These are phyloP conservation scores for Buceros bicornis DNA, from an alignment of 2,797 vertebrate species.

Conservation along the genomic window DNA sequence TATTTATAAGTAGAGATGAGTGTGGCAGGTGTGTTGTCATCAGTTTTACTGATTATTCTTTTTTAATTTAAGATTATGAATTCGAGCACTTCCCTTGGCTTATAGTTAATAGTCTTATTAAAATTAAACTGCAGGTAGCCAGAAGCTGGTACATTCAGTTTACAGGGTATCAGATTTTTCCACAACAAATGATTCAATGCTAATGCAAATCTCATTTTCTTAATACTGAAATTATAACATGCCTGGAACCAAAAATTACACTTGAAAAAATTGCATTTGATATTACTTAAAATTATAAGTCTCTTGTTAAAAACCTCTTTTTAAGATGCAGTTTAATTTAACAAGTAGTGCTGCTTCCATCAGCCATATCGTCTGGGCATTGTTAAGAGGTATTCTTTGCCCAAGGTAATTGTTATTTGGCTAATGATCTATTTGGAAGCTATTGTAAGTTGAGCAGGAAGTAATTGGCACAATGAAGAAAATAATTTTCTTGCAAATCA, in stretches of 20 bases:
- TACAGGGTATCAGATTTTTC: background rate
- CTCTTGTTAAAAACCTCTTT: background rate
- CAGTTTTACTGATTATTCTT: background rate
- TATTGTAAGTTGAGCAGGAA: slow-evolving; percentile 20
- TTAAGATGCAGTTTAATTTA: slow-evolving; percentile 2
- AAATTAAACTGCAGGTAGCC: background rate
- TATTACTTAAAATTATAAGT: background rate
- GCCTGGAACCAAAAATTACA: background rate
- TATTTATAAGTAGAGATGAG: background rate
- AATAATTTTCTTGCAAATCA: slow-evolving; percentile 54
- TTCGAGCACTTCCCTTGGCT: background rate
- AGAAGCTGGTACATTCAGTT: background rate
- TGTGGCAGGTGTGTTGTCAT: background rate
- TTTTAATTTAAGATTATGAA: background rate
- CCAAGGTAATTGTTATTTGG: slow-evolving; percentile 45
- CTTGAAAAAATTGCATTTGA: background rate
- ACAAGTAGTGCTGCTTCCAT: background rate
- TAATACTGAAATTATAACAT: background rate
- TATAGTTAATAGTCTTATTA: background rate
- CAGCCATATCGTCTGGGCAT: background rate
- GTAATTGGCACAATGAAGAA: slow-evolving; percentile 37
- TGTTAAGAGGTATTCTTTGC: slow-evolving; percentile 35
- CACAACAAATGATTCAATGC: background rate
- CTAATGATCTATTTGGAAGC: slow-evolving; percentile 47
- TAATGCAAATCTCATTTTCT: background rate